Evolutionary conservation across 2,113 vertebrate genomes (phyloP), one percentile per base, ranked within the genome.

Genomic region (Oxyruncus cristatus): DNA sequence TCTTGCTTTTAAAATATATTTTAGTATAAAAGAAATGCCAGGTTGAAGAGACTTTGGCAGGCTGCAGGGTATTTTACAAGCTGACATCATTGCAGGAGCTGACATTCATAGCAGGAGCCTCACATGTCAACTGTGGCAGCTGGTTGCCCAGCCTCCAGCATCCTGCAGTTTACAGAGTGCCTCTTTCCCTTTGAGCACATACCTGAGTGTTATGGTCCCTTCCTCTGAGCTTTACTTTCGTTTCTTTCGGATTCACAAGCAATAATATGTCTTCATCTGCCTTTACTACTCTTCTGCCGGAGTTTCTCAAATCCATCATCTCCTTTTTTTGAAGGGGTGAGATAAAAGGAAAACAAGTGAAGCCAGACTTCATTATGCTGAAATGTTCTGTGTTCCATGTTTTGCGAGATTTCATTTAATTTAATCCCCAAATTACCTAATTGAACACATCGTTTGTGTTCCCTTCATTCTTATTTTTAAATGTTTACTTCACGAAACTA

Each of bases 401-500:
- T 88, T 88, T 3, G 8, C 81, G 65, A 75, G 9, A 81, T 89
- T 92, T 90, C 63, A 37, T 88, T 92, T 86, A 92, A 95, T 93
- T 91, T 92, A 91, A 80, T 88, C 73, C 32, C 18, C 76, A 84
- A 92, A 86, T 92, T 88, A 84, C 56, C 90, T 92, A 94, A 92
- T 52, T 88, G 68, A 90, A 92, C 65, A 26, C 76, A 88, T 33
- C 93, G 75, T 61, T 72, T 81, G 61, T 95, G 79, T 91, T 90
- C 65, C 28, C 72, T 80, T 91, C 63, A 61, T 93, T 95, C 89
- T 96, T 95, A 85, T 96, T 96, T 94, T 96, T 42, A 89, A 95
- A 87, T 94, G 93, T 95, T 97, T 96, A 89, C 78, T 91, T 91
- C 66, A 62, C 19, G 80, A 92, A 96, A 85, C 89, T 91, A 91